Percentiles rank a stretch among this genome's conserved stretches.
phyloP scores from a whole-genome alignment of 2,113 vertebrate species.

The Erythrocercus mccallii region DNA sequence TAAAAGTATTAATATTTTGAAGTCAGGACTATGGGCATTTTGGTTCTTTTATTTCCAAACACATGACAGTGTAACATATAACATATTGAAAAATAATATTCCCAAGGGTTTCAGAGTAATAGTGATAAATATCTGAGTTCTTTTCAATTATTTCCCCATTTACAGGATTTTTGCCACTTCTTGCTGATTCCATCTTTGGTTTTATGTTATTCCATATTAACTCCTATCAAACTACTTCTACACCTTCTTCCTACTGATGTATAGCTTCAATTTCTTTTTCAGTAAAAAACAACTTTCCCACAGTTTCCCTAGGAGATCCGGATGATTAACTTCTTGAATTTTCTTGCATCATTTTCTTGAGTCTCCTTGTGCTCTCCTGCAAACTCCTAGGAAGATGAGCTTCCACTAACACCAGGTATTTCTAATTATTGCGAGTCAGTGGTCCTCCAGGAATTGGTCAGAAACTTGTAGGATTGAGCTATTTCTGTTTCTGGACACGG shows the following conservation, averaged over 20 bases:
- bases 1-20: not conserved
- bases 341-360: not conserved
- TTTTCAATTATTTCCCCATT: not conserved
- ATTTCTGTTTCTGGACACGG: not conserved
- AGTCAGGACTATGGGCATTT: not conserved
- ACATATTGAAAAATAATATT: not conserved
- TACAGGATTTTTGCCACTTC: not conserved
- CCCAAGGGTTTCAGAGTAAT: not conserved
- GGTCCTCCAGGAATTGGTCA: not conserved
- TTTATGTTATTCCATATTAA: not conserved
- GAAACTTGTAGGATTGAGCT: not conserved
- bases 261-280: not conserved
- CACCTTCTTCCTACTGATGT: not conserved
- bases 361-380: not conserved
- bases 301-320: not conserved
- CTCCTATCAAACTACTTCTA: not conserved
- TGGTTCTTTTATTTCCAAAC: not conserved
- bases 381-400: not conserved
- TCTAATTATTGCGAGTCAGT: not conserved
- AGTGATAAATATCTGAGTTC: not conserved
- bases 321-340: not conserved
- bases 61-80: not conserved
- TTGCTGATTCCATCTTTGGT: not conserved
- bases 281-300: not conserved
- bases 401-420: not conserved